Evolutionary conservation across 1,140 invertebrate genomes (phyloP).

Genomic region (Drosophila parvula): DNA sequence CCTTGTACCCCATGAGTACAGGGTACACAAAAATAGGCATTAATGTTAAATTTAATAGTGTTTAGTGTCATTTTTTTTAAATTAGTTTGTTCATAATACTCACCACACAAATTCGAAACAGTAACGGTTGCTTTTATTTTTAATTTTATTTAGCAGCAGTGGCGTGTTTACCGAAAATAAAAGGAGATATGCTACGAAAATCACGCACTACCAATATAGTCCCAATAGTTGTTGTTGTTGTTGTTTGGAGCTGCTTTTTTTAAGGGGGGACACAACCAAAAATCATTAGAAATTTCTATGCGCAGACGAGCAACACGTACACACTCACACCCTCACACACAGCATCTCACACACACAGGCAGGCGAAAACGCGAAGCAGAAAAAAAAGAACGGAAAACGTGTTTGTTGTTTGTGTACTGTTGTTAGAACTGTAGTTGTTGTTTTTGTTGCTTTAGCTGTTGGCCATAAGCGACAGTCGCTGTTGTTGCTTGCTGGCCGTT

Average conservation of each 20-base stretch:
- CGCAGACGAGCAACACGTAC: conserved; percentile 45
- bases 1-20: too few relatives aligned
- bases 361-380: conserved; percentile 8
- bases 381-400: conserved; percentile 39
- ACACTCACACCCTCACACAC: conserved; percentile 31
- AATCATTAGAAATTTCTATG: conserved; percentile 58
- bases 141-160: conserved; percentile 1
- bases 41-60: too few relatives aligned
- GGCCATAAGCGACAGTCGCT: conserved; percentile 32
- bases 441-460: conserved; percentile 38
- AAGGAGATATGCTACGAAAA: conserved; percentile 6
- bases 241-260: conserved; percentile 45
- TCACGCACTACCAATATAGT: conserved; percentile 33
- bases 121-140: not conserved
- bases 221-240: conserved; percentile 31
- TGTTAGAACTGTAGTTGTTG: conserved; percentile 69
- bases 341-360: conserved; percentile 47
- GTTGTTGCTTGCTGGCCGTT: conserved; percentile 13
- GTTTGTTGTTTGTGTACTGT: conserved; percentile 44
- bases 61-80: not conserved
- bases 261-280: conserved; percentile 29
- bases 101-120: conserved; percentile 18
- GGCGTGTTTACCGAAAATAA: conserved; percentile 9
- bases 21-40: too few relatives aligned
- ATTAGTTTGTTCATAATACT: conserved; percentile 4